These are phyloP conservation scores for Oriolus oriolus DNA, from an alignment of 2,113 vertebrate genomes.

Conservation along the genomic window DNA sequence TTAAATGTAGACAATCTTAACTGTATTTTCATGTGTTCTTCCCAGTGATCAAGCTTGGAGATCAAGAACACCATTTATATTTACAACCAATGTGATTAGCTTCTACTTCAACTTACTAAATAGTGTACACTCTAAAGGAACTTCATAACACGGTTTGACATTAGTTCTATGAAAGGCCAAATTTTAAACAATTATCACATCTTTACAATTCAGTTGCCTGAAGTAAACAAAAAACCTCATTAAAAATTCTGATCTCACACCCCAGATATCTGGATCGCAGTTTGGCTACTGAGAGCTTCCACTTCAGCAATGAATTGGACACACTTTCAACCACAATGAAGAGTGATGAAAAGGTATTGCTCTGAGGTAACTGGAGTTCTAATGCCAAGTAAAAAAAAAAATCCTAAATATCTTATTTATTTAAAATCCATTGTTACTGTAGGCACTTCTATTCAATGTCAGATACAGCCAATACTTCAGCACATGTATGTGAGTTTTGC, in stretches of 20 bases:
- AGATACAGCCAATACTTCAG: background rate
- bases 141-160: background rate
- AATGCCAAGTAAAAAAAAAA: background rate
- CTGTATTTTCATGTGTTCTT: background rate
- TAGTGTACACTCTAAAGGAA: background rate
- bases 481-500: background rate
- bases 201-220: background rate
- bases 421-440: background rate
- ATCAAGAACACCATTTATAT: background rate
- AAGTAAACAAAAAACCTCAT: background rate
- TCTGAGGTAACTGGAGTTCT: background rate
- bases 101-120: background rate
- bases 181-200: background rate
- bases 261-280: background rate
- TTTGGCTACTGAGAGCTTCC: background rate
- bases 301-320: background rate
- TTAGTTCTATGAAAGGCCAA: background rate
- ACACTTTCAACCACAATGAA: background rate
- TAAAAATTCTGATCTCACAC: background rate
- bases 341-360: background rate
- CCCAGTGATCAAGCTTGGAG: background rate
- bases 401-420: background rate
- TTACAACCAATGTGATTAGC: background rate
- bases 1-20: background rate
- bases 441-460: background rate